Evolutionary conservation across 2,888 invertebrate species (phyloP).

Genomic region (Galerucella pusilla): DNA sequence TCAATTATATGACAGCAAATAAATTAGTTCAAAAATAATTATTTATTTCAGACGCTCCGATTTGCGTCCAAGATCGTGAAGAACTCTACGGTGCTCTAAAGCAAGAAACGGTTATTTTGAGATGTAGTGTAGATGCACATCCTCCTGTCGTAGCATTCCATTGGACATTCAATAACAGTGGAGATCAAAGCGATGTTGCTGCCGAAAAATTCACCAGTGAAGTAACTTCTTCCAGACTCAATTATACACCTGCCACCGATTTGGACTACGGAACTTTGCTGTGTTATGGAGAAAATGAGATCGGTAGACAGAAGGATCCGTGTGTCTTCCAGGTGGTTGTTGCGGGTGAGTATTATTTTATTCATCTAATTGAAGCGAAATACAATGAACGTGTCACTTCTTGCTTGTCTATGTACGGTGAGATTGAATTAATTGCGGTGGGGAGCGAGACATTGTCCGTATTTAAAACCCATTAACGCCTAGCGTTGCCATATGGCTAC

Average conservation of each 20-base stretch:
- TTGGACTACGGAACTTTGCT: conserved; percentile 91
- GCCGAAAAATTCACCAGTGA: conserved; percentile 74
- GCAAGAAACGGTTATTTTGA: conserved; percentile 86
- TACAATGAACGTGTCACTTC: too few species aligned
- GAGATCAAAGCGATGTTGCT: conserved; percentile 84
- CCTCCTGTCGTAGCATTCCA: conserved; percentile 87
- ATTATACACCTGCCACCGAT: conserved; percentile 88
- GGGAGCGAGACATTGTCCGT: too few species aligned
- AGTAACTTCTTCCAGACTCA: conserved; percentile 77
- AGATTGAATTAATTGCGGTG: too few species aligned
- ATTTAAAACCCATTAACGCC: too few species aligned
- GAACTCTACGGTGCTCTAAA: conserved; percentile 88
- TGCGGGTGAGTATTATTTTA: conserved; percentile 71
- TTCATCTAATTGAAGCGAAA: too few species aligned
- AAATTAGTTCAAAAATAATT: too few species aligned
- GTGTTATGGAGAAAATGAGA: conserved; percentile 86
- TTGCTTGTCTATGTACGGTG: too few species aligned
- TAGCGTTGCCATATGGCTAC: too few species aligned
- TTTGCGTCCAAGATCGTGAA: conserved; percentile 81
- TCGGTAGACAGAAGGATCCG: conserved; percentile 85
- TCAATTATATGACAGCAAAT: too few species aligned
- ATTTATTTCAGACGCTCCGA: conserved; percentile 74
- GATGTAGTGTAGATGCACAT: conserved; percentile 89
- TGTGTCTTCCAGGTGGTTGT: conserved; percentile 89
- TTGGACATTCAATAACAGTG: conserved; percentile 94